These are phyloP conservation scores for Desmophyllum pertusum DNA, from an alignment of 92 coral and sea anemone species.

Conservation along the genomic window DNA sequence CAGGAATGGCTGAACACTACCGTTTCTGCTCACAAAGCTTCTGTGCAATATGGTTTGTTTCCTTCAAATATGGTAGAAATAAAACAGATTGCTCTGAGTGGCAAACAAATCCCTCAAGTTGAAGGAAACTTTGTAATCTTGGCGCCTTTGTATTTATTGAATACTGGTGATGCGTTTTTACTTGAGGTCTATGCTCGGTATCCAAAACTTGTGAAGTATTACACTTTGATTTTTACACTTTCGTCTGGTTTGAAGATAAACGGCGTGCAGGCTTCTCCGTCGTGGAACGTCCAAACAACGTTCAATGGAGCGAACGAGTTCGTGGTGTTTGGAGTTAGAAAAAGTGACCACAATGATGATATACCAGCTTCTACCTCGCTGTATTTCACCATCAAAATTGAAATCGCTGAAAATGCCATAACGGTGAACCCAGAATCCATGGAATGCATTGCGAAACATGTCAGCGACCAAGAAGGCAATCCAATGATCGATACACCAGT, in stretches of 20 bases:
- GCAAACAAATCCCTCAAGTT: conserved; percentile 9
- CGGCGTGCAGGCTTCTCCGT: conserved; percentile 20
- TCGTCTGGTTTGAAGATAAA: conserved; percentile 42
- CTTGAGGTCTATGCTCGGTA: conserved; percentile 27
- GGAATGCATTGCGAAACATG: conserved; percentile 28
- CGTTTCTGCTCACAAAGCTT: neutral
- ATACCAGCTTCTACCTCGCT: neutral
- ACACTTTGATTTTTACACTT: conserved; percentile 41
- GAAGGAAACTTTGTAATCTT: conserved; percentile 35
- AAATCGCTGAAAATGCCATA: conserved; percentile 19
- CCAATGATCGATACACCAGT: conserved; percentile 14
- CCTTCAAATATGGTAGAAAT: conserved; percentile 19
- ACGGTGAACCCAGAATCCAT: neutral
- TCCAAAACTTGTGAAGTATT: conserved; percentile 25
- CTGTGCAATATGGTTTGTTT: conserved; percentile 34
- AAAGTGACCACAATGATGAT: neutral
- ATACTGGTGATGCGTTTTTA: conserved; percentile 28
- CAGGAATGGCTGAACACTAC: conserved; percentile 49
- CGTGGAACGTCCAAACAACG: conserved; percentile 34
- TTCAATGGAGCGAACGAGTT: conserved; percentile 48
- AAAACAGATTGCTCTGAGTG: conserved; percentile 11
- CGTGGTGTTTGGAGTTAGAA: conserved; percentile 42
- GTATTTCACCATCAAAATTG: conserved; percentile 13
- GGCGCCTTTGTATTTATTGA: conserved; percentile 30
- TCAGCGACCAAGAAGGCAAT: conserved; percentile 40